Evolutionary conservation across 2,888 invertebrate genomes (phyloP).

Genomic region (Eilema griseolum): DNA sequence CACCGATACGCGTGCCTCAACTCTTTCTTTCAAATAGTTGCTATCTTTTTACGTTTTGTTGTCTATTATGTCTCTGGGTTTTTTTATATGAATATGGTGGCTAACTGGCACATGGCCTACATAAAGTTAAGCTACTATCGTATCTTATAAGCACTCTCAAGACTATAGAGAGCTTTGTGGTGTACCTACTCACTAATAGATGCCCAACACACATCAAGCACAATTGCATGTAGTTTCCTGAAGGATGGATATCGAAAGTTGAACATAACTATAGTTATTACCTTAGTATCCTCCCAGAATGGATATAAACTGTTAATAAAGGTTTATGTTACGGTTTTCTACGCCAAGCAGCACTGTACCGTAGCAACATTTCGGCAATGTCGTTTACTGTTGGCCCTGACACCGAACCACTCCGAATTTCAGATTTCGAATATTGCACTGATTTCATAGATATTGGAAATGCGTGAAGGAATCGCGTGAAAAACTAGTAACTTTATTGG

Average conservation of each 20-base stretch:
- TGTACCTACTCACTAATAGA: neutral
- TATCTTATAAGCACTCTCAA: neutral
- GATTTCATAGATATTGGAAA: constrained; percentile 52
- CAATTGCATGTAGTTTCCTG: neutral
- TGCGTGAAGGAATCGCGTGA: constrained; percentile 38
- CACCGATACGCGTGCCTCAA: constrained; percentile 40
- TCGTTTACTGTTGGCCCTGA: constrained; percentile 60
- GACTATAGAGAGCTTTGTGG: neutral
- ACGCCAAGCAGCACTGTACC: constrained; percentile 50
- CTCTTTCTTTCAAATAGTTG: constrained; percentile 49
- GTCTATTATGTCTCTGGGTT: constrained; percentile 7
- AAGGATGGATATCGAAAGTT: neutral
- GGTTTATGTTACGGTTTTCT: neutral
- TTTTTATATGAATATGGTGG: neutral
- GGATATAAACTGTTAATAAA: neutral
- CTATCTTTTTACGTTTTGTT: constrained; percentile 33
- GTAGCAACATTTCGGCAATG: constrained; percentile 61
- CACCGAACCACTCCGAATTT: constrained; percentile 58
- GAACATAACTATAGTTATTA: neutral
- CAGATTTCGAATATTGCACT: constrained; percentile 65
- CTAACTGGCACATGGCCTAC: neutral
- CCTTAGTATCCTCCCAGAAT: neutral
- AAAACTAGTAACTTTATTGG: constrained; percentile 6
- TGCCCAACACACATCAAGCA: neutral
- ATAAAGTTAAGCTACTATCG: neutral